phyloP scores from a whole-genome alignment of 2,113 vertebrate genomes.

The Percopsis transmontana region DNA sequence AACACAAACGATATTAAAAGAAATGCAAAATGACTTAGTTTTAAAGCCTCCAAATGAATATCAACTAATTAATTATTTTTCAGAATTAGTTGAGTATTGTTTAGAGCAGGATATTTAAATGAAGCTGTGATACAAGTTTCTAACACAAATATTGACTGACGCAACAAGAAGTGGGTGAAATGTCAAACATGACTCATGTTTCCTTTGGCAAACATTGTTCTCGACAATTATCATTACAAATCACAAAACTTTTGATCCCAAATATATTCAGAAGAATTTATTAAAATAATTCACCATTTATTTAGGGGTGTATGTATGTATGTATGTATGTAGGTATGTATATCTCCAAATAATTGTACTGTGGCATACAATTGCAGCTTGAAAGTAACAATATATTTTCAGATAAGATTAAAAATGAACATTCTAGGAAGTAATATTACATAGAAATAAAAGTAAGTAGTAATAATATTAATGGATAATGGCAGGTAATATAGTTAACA shows the following conservation, averaged over 20 bases:
- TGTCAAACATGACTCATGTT: constrained; percentile 1
- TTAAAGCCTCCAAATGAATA: not conserved
- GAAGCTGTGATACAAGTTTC: no score
- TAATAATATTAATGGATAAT: not conserved
- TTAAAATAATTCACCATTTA: not conserved
- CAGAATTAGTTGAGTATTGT: not conserved
- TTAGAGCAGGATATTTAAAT: not conserved
- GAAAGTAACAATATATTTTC: no score
- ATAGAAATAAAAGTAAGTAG: not conserved
- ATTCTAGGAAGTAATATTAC: no score
- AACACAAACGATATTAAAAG: not conserved
- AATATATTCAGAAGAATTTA: not conserved
- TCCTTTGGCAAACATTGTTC: not conserved
- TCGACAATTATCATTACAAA: no score
- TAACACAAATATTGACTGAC: not conserved
- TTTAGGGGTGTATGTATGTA: not conserved
- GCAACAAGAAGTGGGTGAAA: constrained; percentile 14
- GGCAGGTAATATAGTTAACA: not conserved
- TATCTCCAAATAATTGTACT: no score
- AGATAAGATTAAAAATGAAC: not conserved
- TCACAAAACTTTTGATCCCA: not conserved
- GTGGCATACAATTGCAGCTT: not conserved
- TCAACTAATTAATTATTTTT: not conserved
- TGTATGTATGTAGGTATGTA: no score
- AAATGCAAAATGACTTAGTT: not conserved